Conservation (phyloP, 2,797 vertebrate genomes). For the Phataginus tricuspis region DNA sequence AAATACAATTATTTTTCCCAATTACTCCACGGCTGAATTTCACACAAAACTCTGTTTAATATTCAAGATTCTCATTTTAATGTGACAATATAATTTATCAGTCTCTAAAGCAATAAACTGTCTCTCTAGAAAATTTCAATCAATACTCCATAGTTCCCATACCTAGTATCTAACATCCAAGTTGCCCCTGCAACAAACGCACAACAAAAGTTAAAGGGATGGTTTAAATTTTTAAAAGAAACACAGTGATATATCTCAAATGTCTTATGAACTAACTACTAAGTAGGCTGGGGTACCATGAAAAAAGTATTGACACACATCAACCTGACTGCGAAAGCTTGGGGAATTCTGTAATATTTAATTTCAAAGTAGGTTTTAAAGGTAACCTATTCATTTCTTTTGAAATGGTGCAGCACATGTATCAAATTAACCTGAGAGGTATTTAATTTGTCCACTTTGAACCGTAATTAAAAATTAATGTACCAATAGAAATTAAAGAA, state of each 20-base stretch:
- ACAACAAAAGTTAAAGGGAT: background rate
- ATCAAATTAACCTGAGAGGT: background rate
- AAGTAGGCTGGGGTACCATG: background rate
- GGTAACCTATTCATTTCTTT: background rate
- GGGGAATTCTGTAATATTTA: background rate
- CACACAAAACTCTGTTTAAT: slow-evolving; percentile 25
- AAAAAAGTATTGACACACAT: background rate
- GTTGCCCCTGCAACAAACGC: background rate
- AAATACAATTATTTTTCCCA: background rate
- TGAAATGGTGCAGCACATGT: background rate
- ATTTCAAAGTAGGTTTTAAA: slow-evolving; percentile 22
- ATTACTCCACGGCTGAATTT: background rate
- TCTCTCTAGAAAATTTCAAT: slow-evolving; percentile 22
- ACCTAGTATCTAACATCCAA: background rate
- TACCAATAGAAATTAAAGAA: background rate
- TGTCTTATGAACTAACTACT: background rate
- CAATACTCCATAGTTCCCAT: background rate
- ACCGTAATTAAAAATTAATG: background rate
- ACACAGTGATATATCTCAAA: background rate
- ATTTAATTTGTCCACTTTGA: background rate
- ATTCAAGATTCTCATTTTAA: background rate
- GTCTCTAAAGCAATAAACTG: background rate
- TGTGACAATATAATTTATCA: background rate
- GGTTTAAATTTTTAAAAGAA: background rate
- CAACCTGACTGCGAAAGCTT: background rate